Percentiles rank a stretch among this genome's conserved stretches.
Conservation (phyloP, 2,797 vertebrate species). For the Anisognathus igniventris region DNA sequence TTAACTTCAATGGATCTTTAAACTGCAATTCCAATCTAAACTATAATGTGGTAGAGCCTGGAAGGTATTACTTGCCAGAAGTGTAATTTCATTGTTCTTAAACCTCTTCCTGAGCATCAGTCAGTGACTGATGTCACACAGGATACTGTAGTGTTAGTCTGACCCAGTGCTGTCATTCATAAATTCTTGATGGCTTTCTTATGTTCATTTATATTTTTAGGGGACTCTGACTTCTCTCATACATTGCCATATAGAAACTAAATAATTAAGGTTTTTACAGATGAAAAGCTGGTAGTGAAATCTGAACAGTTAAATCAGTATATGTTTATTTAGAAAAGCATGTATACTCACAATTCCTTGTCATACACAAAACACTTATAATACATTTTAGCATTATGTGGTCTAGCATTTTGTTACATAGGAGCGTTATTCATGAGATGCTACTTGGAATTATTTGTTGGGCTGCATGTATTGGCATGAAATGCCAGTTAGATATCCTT, state of each 20-base stretch:
- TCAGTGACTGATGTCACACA: background rate
- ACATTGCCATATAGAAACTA: background rate
- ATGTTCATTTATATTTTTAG: background rate
- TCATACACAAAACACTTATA: background rate
- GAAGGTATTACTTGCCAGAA: background rate
- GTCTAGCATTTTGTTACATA: background rate
- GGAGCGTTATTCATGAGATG: background rate
- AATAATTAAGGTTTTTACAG: background rate
- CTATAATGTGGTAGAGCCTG: background rate
- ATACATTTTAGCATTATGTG: background rate
- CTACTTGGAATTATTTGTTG: background rate
- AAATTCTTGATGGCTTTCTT: background rate
- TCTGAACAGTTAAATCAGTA: background rate
- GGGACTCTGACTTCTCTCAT: background rate
- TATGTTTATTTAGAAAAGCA: background rate
- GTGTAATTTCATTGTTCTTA: background rate
- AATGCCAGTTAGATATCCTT: background rate
- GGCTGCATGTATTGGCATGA: background rate
- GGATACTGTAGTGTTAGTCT: background rate
- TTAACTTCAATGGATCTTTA: background rate
- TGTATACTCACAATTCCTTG: background rate
- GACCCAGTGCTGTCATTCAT: background rate
- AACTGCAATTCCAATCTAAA: background rate
- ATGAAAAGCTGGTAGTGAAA: background rate
- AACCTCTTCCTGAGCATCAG: background rate